Base-by-base conservation (phyloP, 2,113 vertebrate genomes). In the Brachypteracias leptosomus region DNA sequence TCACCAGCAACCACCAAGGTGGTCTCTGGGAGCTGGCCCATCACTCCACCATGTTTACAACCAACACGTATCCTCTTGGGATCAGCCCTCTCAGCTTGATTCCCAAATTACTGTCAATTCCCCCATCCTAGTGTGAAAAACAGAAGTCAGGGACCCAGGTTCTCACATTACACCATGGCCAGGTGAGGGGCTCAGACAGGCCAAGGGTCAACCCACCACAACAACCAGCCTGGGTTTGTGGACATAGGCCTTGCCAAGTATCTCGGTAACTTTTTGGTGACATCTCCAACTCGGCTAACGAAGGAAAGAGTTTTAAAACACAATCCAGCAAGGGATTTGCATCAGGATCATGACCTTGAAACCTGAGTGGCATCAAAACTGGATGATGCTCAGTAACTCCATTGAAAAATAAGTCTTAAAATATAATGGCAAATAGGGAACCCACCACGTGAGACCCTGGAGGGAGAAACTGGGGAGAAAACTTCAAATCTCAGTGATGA, bases 21-120 rank as follows among this genome's bases (percentile, higher is more conserved):
- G 4, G 54, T 40, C 15, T 26, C 58, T 24, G 38, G 13, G 54
- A 76, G 47, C 36, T 65, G n/a, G 55, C 2, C 20, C 31, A 9
- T 15, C 22, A 4, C 24, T 44, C 19, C 31, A 28, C 13, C 5
- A 2, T 9, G 42, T 71, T 28, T 57, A 44, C 4, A 8, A 62
- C 2, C 26, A 65, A 55, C 0, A 1, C 0, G 11, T 4, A 22
- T 31, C 19, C 46, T 47, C 17, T 33, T 40, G 49, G 52, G 22
- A 67, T 55, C 35, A 65, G 47, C 57, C 18, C 42, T 67, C 62
- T 14, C 21, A 59, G 66, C 58, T n/a, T 2, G 20, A 7, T 52
- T 13, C 46, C 42, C 25, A 36, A 61, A 42, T 42, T 26, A 16
- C 38, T 11, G 16, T 1, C 4, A 0, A 5, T 44, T 20, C 31